Percentiles rank a stretch among this genome's conserved stretches.
phyloP scores from a whole-genome alignment of 2,113 vertebrate species.

The Anhinga rufa region DNA sequence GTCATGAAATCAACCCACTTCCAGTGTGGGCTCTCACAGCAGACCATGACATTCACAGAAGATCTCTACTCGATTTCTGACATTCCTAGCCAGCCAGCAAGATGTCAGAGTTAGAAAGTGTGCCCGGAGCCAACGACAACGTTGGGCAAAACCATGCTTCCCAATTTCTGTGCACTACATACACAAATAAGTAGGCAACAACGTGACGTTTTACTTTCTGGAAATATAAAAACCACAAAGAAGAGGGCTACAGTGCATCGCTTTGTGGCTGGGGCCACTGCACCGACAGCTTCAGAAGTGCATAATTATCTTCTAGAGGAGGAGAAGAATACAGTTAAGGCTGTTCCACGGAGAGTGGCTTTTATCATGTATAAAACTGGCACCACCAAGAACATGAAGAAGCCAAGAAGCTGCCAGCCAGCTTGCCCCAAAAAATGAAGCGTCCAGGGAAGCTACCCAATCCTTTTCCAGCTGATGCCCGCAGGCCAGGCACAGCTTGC shows the following conservation, averaged over 20 bases:
- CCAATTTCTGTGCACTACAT: accelerated
- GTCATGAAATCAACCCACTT: neutral
- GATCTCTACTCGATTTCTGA: neutral
- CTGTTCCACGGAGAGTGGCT: neutral
- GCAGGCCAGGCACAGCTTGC: neutral
- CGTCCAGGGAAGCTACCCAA: neutral
- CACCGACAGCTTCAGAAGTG: neutral
- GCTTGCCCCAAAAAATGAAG: neutral
- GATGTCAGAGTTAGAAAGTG: neutral
- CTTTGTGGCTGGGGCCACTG: neutral
- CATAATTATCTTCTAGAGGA: neutral
- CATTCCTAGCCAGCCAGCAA: neutral
- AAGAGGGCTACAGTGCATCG: neutral
- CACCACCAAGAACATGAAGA: neutral
- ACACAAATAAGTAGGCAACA: neutral
- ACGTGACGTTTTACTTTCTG: accelerated
- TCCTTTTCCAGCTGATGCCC: neutral
- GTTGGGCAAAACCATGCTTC: accelerated
- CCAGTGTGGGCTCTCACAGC: neutral
- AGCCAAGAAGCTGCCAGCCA: constrained; percentile 32
- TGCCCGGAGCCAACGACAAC: neutral
- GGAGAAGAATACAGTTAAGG: neutral
- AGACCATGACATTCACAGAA: no score
- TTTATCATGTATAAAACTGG: neutral
- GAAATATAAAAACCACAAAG: neutral